A percentile compares a stretch with the other conserved stretches of the same genome.
These are phyloP conservation scores for Harlomillsia oculata DNA, from an alignment of 1,140 invertebrate species.

Conservation along the genomic window DNA sequence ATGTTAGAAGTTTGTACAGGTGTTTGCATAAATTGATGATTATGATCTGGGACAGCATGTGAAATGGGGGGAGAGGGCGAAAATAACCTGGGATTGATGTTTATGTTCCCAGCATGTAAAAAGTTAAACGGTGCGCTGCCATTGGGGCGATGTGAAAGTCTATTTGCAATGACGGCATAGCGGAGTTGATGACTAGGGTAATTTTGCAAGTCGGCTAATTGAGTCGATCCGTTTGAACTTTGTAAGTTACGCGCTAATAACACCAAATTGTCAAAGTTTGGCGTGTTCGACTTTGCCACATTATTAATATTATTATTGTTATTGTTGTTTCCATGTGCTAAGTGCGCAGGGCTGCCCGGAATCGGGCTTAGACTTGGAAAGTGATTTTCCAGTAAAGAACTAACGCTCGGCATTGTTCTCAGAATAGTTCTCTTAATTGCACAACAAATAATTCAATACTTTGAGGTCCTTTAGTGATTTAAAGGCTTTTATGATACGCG, in stretches of 20 bases:
- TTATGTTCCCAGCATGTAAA: not conserved
- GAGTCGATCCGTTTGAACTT: not conserved
- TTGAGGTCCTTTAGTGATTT: no score
- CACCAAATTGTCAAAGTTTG: slow-evolving; percentile 25
- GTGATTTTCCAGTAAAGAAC: slow-evolving; percentile 22
- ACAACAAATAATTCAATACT: no score
- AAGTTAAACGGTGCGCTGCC: not conserved
- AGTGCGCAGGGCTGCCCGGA: slow-evolving; percentile 22
- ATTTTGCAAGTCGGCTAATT: slow-evolving; percentile 3
- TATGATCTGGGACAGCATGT: no score
- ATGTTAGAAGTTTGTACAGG: no score
- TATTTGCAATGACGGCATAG: slow-evolving; percentile 19
- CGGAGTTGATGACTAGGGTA: slow-evolving; percentile 21
- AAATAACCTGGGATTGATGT: not conserved
- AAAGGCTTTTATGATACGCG: no score
- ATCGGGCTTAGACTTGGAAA: slow-evolving; percentile 24
- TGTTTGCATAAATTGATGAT: no score
- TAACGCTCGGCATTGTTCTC: slow-evolving; percentile 26
- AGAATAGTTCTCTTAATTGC: no score
- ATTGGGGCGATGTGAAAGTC: slow-evolving; percentile 10
- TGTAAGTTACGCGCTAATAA: slow-evolving; percentile 15
- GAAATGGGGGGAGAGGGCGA: not conserved
- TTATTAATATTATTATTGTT: slow-evolving; percentile 4
- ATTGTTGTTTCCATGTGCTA: not conserved
- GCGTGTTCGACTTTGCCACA: slow-evolving; percentile 9